Conservation (phyloP, 2,888 invertebrate genomes). For the Auanema freiburgensis region DNA sequence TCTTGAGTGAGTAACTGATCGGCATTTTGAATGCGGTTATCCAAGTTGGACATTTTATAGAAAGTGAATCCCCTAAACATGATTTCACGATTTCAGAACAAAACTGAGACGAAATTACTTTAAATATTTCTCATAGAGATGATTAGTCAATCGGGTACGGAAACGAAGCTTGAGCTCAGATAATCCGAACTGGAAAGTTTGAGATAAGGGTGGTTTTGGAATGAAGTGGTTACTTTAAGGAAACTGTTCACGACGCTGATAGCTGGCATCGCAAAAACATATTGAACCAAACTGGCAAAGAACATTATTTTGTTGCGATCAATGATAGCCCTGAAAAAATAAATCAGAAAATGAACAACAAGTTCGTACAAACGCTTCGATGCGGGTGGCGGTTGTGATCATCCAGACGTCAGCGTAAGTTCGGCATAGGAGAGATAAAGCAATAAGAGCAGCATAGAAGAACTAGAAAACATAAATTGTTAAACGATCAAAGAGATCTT, state of each 20-base stretch:
- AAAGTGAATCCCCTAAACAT: constrained; percentile 70
- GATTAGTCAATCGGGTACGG: constrained; percentile 82
- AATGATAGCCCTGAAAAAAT: constrained; percentile 81
- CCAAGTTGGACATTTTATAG: constrained; percentile 86
- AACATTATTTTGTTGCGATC: constrained; percentile 81
- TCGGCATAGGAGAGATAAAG: constrained; percentile 79
- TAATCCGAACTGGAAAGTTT: constrained; percentile 80
- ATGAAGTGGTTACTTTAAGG: constrained; percentile 73
- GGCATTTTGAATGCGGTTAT: constrained; percentile 90
- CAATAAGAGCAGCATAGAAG: constrained; percentile 68
- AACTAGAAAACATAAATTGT: constrained; percentile 37
- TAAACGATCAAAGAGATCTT: constrained; percentile 3
- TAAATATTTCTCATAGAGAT: constrained; percentile 87
- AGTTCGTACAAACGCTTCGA: constrained; percentile 77
- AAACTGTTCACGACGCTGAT: constrained; percentile 90
- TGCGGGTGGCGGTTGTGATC: constrained; percentile 87
- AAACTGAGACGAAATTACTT: constrained; percentile 72
- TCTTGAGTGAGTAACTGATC: constrained; percentile 95
- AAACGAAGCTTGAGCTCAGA: constrained; percentile 88
- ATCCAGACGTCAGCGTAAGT: constrained; percentile 96
- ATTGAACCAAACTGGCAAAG: constrained; percentile 76
- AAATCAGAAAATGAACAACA: not conserved
- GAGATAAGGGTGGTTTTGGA: no score
- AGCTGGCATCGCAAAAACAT: constrained; percentile 85
- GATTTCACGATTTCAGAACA: not conserved